Percentiles rank a stretch among this genome's conserved stretches.
These are phyloP conservation scores for Boloria selene DNA, from an alignment of 2,888 invertebrate species.

Conservation along the genomic window DNA sequence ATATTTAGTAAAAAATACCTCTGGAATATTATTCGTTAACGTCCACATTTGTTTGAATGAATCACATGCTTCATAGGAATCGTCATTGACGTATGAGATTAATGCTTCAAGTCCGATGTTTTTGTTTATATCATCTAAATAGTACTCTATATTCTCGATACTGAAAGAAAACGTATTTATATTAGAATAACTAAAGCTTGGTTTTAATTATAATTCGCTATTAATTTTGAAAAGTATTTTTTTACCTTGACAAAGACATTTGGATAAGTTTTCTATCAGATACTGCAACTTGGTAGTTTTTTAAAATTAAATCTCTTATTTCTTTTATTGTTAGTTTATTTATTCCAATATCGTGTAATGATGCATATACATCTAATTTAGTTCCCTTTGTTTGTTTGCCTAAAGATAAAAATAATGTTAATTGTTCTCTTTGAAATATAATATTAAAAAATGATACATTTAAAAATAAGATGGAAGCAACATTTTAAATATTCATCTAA, in stretches of 20 bases:
- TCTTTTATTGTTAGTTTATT: neutral
- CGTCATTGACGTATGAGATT: neutral
- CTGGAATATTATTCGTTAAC: slow-evolving; percentile 1
- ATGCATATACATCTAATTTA: neutral
- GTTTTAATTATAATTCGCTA: too few species aligned
- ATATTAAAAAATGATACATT: neutral
- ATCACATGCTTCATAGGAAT: slow-evolving; percentile 8
- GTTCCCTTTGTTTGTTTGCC: neutral
- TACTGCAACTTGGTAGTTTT: neutral
- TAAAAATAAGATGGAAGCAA: neutral
- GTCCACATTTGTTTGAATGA: slow-evolving; percentile 9
- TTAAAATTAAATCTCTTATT: slow-evolving; percentile 5
- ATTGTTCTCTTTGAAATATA: neutral
- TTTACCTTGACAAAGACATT: slow-evolving; percentile 7
- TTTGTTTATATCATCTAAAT: neutral
- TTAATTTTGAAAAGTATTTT: neutral
- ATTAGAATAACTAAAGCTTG: too few species aligned
- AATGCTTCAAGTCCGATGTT: slow-evolving; percentile 5
- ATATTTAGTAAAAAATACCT: too few species aligned
- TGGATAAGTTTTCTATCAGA: neutral
- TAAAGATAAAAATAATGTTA: neutral
- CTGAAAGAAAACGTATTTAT: neutral
- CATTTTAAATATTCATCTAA: neutral
- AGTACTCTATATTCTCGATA: slow-evolving; percentile 1
- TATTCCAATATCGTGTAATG: neutral